A percentile compares a stretch with the other conserved stretches of the same genome.
Conservation (phyloP, 2,888 invertebrate species). For the Eilema sororculum region DNA sequence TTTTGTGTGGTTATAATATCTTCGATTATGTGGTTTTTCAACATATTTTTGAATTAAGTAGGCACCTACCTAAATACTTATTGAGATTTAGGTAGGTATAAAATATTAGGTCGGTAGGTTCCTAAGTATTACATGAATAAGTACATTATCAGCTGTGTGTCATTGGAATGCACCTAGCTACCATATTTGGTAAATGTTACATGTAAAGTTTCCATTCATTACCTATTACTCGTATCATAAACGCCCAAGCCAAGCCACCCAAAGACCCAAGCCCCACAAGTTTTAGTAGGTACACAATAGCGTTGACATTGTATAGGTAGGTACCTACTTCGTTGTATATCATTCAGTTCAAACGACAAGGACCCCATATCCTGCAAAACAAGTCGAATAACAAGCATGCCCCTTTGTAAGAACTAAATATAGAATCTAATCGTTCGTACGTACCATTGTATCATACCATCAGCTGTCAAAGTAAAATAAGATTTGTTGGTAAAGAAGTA, state of each 20-base stretch:
- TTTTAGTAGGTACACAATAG: conserved; percentile 23
- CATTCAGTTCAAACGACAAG: conserved; percentile 32
- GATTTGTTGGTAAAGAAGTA: conserved; percentile 18
- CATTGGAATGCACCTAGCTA: neutral
- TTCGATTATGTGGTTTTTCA: neutral
- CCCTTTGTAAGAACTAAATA: conserved; percentile 42
- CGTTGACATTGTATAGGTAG: conserved; percentile 10
- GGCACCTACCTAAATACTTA: neutral
- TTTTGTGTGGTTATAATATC: too few species aligned
- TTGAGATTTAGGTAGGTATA: neutral
- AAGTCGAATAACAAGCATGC: conserved; percentile 18
- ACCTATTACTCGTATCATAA: too few species aligned
- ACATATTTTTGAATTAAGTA: neutral
- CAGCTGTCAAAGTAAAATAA: conserved; percentile 20
- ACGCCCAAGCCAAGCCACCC: neutral
- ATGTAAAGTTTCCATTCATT: neutral
- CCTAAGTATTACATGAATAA: neutral
- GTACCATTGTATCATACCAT: neutral
- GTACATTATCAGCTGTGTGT: neutral
- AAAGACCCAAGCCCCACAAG: too few species aligned
- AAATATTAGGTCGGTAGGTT: too few species aligned
- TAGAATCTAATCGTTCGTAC: conserved; percentile 32
- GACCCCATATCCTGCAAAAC: conserved; percentile 50
- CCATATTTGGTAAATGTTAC: neutral
- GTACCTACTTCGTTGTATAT: conserved; percentile 10